Conservation (phyloP, 2,797 vertebrate species). For the Petrocephalus schoutedeni region DNA sequence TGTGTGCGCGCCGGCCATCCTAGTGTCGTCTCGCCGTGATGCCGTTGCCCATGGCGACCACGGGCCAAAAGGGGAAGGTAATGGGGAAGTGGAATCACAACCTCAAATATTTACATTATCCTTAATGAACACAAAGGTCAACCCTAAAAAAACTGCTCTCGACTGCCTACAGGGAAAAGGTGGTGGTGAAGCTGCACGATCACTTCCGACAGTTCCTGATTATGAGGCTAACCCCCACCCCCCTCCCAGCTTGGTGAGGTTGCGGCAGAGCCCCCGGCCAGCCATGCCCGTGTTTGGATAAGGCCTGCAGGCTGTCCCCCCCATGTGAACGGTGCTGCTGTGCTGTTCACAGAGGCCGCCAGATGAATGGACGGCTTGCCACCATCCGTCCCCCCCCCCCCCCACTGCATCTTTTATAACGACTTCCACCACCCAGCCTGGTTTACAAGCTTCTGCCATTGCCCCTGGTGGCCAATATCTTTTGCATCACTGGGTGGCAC, state of each 20-base stretch:
- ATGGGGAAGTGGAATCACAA: background rate
- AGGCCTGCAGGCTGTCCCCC: background rate
- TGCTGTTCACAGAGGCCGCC: background rate
- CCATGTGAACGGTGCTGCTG: background rate
- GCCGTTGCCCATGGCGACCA: background rate
- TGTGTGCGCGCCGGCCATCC: background rate
- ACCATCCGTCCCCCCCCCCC: background rate
- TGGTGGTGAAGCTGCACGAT: background rate
- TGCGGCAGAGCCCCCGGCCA: background rate
- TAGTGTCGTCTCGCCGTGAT: background rate
- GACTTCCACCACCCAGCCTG: background rate
- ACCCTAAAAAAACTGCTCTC: background rate
- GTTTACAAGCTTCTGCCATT: background rate
- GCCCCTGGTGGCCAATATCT: background rate
- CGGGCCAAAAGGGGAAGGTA: background rate
- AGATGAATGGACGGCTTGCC: background rate
- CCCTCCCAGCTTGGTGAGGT: background rate
- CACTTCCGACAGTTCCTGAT: background rate
- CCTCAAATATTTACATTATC: background rate
- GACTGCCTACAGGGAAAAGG: background rate
- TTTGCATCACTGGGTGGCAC: background rate
- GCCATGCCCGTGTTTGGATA: background rate
- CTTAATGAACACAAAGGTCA: background rate
- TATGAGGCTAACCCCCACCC: background rate
- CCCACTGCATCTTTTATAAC: slow-evolving; percentile 3